phyloP scores from a whole-genome alignment of 2,888 invertebrate genomes.

The Pollenia labialis region DNA sequence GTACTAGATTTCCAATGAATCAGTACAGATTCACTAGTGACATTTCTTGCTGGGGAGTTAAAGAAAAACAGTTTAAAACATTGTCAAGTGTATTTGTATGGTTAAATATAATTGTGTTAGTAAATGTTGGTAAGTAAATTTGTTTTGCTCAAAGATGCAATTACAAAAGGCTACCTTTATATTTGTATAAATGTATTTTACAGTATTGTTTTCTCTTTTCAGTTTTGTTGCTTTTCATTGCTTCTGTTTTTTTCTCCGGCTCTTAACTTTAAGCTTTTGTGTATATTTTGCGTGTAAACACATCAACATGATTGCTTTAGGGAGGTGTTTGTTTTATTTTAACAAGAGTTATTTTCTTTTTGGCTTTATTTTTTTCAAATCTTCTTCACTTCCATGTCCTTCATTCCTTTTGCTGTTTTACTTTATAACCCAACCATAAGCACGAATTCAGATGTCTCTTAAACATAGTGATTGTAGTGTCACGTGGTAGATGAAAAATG shows the following conservation, averaged over 20 bases:
- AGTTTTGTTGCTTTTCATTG: not conserved
- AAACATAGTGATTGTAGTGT: slow-evolving; percentile 28
- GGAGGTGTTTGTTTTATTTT: slow-evolving; percentile 22
- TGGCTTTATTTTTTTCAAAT: not conserved
- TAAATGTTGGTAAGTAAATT: not conserved
- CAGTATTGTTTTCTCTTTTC: not conserved
- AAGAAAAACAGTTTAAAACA: not conserved
- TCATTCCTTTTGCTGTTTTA: not conserved
- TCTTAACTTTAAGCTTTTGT: not conserved
- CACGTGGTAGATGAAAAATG: slow-evolving; percentile 55
- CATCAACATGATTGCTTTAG: slow-evolving; percentile 34
- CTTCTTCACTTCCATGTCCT: not conserved
- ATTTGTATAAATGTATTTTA: not conserved
- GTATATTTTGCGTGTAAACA: slow-evolving; percentile 1
- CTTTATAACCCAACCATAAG: not conserved
- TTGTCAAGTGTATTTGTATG: not conserved
- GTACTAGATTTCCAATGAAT: no score
- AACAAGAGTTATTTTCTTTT: not conserved
- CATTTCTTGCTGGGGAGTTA: no score
- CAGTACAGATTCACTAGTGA: no score
- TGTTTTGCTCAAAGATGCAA: not conserved
- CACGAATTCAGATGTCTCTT: not conserved
- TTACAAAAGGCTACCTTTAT: not conserved
- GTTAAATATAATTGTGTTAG: no score
- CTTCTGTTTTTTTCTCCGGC: not conserved